A percentile compares a stretch with the other conserved stretches of the same genome.
Conservation (phyloP, 2,888 invertebrate species). For the Drosophila prolongata region DNA sequence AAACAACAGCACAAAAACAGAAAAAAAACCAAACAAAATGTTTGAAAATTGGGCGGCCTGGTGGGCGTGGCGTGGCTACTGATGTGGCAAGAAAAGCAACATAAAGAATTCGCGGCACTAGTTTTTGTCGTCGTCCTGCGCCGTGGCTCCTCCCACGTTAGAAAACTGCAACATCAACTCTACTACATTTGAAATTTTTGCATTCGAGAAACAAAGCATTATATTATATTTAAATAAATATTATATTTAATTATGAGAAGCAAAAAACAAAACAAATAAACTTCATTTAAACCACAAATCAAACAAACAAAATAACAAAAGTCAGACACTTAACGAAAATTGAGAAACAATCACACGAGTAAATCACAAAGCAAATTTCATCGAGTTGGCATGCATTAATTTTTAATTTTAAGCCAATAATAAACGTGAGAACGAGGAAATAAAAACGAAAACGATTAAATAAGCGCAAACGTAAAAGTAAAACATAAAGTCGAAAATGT, state of each 20-base stretch:
- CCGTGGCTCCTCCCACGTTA: conserved; percentile 37
- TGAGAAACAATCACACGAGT: conserved; percentile 42
- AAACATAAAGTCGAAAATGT: conserved; percentile 44
- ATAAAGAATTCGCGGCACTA: conserved; percentile 6
- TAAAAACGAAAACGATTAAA: conserved; percentile 56
- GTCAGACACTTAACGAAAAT: conserved; percentile 38
- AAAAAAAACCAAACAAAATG: conserved; percentile 20
- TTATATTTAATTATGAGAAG: conserved; percentile 82
- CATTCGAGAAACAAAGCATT: conserved; percentile 81
- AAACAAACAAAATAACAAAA: conserved; percentile 40
- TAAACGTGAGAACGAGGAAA: conserved; percentile 56
- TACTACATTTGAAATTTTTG: conserved; percentile 81
- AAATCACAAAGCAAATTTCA: conserved; percentile 46
- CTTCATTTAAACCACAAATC: conserved; percentile 71
- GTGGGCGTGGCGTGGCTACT: conserved; percentile 53
- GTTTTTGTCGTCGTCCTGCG: conserved; percentile 8
- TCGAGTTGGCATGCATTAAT: conserved; percentile 65
- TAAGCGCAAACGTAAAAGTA: conserved; percentile 57
- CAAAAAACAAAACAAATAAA: conserved; percentile 72
- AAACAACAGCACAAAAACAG: conserved; percentile 31
- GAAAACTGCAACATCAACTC: conserved; percentile 47
- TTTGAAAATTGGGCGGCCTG: conserved; percentile 31
- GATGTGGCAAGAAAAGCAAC: conserved; percentile 15
- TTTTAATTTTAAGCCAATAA: conserved; percentile 75
- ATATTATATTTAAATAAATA: conserved; percentile 82